Conservation (phyloP, 2,888 invertebrate species). For the Eupithecia insigniata region DNA sequence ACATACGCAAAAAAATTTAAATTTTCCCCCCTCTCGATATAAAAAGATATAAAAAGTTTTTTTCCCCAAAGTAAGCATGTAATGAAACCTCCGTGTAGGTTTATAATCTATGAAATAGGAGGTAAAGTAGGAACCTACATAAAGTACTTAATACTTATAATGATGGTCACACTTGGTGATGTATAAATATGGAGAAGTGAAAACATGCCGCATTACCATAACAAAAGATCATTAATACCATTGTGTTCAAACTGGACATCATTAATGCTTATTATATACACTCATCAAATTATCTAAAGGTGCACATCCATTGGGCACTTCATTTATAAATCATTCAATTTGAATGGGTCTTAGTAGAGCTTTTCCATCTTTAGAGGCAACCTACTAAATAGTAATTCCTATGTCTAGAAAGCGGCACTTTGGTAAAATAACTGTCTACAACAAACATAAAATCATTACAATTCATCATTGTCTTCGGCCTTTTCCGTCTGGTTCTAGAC, state of each 20-base stretch:
- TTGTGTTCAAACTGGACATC: slow-evolving; percentile 11
- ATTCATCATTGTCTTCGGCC: too few species aligned
- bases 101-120: too few species aligned
- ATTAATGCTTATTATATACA: slow-evolving; percentile 4
- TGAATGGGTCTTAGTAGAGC: background rate
- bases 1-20: too few species aligned
- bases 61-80: too few species aligned
- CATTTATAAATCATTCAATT: background rate
- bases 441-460: too few species aligned
- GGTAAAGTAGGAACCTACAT: background rate
- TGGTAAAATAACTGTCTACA: background rate
- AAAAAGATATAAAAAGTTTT: too few species aligned
- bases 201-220: slow-evolving; percentile 29
- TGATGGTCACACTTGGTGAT: background rate
- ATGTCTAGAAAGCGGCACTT: background rate
- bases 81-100: too few species aligned
- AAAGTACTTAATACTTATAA: background rate
- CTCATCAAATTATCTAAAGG: slow-evolving; percentile 8
- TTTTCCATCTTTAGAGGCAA: background rate
- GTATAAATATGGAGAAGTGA: slow-evolving; percentile 20
- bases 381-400: background rate
- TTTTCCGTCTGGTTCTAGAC: too few species aligned
- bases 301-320: background rate
- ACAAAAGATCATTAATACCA: slow-evolving; percentile 44
- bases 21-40: too few species aligned